Evolutionary conservation across 2,113 vertebrate genomes (phyloP).

Genomic region (Monarcha castaneiventris): DNA sequence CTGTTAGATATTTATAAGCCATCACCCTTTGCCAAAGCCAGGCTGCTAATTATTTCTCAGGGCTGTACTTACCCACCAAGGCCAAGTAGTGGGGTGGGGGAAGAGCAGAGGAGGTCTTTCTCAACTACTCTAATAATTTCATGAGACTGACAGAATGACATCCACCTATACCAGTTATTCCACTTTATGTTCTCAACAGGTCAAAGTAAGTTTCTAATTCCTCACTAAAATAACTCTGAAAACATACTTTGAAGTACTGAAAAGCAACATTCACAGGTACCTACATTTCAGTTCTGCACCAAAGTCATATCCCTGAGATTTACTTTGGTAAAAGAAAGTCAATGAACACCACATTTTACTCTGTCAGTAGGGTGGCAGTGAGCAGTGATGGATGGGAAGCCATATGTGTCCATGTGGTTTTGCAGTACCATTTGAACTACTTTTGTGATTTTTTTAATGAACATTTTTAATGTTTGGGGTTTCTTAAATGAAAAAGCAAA

Average conservation of each 20-base stretch:
- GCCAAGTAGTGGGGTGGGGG: background rate
- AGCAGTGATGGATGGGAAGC: background rate
- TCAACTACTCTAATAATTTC: background rate
- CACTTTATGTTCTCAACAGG: background rate
- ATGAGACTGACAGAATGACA: background rate
- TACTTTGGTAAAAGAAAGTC: background rate
- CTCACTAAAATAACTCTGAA: background rate
- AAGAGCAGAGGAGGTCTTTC: background rate
- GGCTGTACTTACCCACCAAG: background rate
- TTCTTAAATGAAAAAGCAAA: background rate
- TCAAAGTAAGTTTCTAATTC: background rate
- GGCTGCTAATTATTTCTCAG: background rate
- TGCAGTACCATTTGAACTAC: background rate
- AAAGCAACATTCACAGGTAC: background rate
- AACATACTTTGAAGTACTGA: background rate
- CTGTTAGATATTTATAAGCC: background rate
- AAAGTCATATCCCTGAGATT: background rate
- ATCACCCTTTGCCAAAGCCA: background rate
- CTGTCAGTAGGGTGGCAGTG: background rate
- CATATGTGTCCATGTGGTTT: background rate
- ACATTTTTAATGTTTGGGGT: background rate
- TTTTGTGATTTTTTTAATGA: background rate
- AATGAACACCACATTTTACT: background rate
- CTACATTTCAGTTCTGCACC: background rate
- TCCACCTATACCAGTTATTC: slow-evolving; percentile 29